Conservation (phyloP, 2,113 vertebrate genomes). For the Pomatostomus ruficeps region DNA sequence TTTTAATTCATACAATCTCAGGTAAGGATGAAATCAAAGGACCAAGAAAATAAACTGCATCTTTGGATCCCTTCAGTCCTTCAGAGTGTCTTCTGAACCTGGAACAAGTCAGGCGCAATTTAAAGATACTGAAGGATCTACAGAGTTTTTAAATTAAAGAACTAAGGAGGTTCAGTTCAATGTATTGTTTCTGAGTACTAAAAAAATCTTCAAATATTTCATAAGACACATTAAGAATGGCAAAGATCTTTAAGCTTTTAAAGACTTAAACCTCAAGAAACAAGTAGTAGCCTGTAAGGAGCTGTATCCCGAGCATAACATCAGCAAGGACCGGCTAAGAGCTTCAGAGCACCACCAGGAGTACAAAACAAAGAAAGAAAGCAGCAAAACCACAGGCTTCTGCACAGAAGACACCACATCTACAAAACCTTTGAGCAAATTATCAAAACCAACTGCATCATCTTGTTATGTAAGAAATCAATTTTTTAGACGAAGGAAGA, state of each 20-base stretch:
- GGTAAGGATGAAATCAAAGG: background rate
- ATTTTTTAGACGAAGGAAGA: background rate
- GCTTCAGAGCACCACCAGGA: background rate
- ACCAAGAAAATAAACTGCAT: background rate
- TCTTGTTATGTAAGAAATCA: background rate
- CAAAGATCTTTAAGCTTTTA: background rate
- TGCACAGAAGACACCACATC: background rate
- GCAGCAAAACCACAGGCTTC: background rate
- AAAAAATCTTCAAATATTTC: background rate
- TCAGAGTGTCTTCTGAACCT: background rate
- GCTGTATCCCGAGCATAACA: background rate
- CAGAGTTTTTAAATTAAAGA: background rate
- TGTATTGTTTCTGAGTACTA: background rate
- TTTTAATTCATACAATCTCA: background rate
- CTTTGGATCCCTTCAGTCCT: background rate
- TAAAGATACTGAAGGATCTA: background rate
- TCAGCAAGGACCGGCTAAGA: background rate
- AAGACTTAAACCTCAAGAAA: background rate
- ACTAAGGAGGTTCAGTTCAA: background rate
- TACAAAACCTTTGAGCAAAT: background rate
- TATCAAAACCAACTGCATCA: background rate
- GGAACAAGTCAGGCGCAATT: background rate
- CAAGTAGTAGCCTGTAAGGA: background rate
- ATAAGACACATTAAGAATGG: background rate
- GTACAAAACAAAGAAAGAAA: background rate